Conservation (phyloP, 2,113 vertebrate genomes). For the Dipodomys spectabilis region DNA sequence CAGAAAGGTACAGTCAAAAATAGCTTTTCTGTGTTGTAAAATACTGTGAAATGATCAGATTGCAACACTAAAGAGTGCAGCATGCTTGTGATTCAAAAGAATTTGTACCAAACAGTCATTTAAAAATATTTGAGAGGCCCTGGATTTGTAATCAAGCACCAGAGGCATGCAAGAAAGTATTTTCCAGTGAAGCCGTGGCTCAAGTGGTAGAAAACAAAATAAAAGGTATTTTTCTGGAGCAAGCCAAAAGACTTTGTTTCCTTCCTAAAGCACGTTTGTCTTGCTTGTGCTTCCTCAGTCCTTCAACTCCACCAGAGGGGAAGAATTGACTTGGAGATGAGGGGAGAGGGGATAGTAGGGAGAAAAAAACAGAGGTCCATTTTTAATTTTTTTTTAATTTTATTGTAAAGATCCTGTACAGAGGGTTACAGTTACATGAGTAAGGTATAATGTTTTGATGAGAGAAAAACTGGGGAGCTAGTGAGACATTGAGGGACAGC, state of each 20-base stretch:
- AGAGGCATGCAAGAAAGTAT: no score
- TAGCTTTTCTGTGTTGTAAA: slow-evolving; percentile 50
- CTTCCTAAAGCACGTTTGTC: not conserved
- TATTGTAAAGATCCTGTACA: no score
- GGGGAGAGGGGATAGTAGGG: rapidly evolving
- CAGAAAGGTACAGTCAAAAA: slow-evolving; percentile 92
- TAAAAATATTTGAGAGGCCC: not conserved
- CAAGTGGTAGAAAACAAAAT: no score
- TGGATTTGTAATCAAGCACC: not conserved
- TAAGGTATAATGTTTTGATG: not conserved
- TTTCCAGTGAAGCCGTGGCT: no score
- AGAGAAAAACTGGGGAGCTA: not conserved
- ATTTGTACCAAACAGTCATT: no score
- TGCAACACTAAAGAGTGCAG: not conserved
- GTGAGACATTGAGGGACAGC: not conserved
- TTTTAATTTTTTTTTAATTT: no score
- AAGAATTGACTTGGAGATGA: no score
- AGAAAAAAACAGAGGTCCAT: not conserved
- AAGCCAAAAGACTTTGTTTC: not conserved
- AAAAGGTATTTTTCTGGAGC: not conserved
- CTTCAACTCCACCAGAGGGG: not conserved
- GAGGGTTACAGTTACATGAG: no score
- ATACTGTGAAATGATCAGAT: slow-evolving; percentile 18
- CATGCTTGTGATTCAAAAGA: not conserved
- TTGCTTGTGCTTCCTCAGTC: no score